Base-by-base conservation (phyloP, 2,888 invertebrate species). In the Acleris sparsana region DNA sequence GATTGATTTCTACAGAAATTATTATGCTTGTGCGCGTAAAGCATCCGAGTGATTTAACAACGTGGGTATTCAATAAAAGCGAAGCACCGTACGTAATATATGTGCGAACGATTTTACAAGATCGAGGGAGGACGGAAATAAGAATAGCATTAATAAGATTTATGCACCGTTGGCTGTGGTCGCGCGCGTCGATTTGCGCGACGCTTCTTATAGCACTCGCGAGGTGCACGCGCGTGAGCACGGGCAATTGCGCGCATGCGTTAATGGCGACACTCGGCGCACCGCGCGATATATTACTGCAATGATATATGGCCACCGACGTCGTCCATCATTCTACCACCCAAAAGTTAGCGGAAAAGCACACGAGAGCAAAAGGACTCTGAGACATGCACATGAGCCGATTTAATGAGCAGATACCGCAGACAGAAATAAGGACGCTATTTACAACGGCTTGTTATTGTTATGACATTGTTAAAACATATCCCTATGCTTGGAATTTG, bases 251-350 rank as follows among this genome's bases (percentile, higher is more conserved):
- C 87, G 78, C 84, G 85, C 87, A 84, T 84, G 90, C 90, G 92
- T 87, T 91, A 92, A 92, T 91, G 91, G 91, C 89, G 91, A 92
- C 92, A 91, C 89, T 92, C 92, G 84, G 75, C 92, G 89, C 87
- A 90, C 87, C 75, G 79, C 77, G 84, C 87, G 85, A 91, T 90
- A 91, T 92, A 92, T 89, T 89, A 86, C 89, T 77, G 80, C 86
- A 88, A 89, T 92, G 92, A 92, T 92, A 91, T 92, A 92, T 87
- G 85, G 80, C 85, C 89, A 85, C 81, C 83, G 86, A 82, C 85
- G 81, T 89, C 92, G 88, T 92, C 78, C 89, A 91, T 92, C 91
- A 91, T 89, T 79, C 90, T 88, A 92, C 92, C 91, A 91, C 92
- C 92, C 92, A 88, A 92, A 92, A 91, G 89, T 92, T 89, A 91